Evolutionary conservation across 1,140 invertebrate species (phyloP).

Genomic region (Lutraria rhynchaena): DNA sequence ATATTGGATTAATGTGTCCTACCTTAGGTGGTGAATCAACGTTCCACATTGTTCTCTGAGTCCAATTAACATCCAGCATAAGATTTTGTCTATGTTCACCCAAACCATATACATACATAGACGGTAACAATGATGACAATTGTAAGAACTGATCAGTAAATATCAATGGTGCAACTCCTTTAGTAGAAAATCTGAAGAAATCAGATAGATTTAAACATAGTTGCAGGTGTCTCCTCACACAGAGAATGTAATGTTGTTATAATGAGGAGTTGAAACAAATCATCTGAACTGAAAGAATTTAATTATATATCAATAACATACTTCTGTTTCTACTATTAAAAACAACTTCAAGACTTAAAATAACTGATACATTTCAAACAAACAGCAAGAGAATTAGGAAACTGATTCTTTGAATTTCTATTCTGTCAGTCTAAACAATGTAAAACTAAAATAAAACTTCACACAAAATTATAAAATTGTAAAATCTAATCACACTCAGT

Average conservation of each 20-base stretch:
- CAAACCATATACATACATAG: slow-evolving; percentile 69
- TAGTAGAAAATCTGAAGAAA: slow-evolving; percentile 66
- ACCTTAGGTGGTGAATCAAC: slow-evolving; percentile 58
- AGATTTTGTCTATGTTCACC: slow-evolving; percentile 69
- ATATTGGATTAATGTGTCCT: too few relatives aligned
- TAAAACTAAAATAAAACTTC: too few relatives aligned
- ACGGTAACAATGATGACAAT: slow-evolving; percentile 66
- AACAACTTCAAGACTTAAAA: background rate
- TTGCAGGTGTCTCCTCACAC: background rate
- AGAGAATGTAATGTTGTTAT: background rate
- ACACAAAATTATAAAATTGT: too few relatives aligned
- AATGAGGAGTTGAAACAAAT: background rate
- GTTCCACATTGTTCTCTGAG: slow-evolving; percentile 69
- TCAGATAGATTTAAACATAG: slow-evolving; percentile 33
- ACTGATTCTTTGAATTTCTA: too few relatives aligned
- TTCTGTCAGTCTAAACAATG: too few relatives aligned
- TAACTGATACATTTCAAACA: background rate
- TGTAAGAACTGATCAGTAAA: slow-evolving; percentile 74
- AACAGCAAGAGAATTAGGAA: too few relatives aligned
- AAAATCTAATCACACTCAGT: background rate
- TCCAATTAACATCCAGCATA: slow-evolving; percentile 65
- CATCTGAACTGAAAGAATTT: background rate
- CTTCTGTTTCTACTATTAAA: background rate
- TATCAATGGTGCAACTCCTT: slow-evolving; percentile 64
- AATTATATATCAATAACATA: background rate